phyloP scores from a whole-genome alignment of 1,140 invertebrate species.

The Diorhabda carinulata region DNA sequence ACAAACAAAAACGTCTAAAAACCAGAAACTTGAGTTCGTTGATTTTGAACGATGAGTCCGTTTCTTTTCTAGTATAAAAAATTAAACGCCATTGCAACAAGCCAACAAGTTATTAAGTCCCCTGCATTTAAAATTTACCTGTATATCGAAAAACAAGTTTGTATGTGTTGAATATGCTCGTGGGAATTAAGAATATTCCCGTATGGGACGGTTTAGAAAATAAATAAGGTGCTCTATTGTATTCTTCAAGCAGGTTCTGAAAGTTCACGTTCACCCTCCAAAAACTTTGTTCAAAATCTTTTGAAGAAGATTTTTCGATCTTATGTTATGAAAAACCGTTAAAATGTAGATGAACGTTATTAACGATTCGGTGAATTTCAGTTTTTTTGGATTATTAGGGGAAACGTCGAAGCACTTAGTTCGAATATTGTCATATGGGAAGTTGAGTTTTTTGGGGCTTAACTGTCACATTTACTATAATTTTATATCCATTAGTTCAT shows the following conservation, averaged over 20 bases:
- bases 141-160: constrained; percentile 29
- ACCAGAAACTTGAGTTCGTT: constrained; percentile 1
- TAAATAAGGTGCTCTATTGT: constrained; percentile 30
- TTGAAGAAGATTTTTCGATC: constrained; percentile 18
- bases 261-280: constrained; percentile 20
- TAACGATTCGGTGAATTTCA: constrained; percentile 17
- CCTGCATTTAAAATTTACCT: constrained; percentile 20
- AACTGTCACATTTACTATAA: background rate
- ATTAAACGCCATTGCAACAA: background rate
- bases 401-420: constrained; percentile 4
- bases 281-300: constrained; percentile 21
- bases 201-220: constrained; percentile 25
- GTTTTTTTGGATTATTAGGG: constrained; percentile 18
- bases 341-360: constrained; percentile 24
- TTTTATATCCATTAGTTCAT: background rate
- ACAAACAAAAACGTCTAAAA: background rate
- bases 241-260: constrained; percentile 20
- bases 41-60: background rate
- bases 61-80: constrained; percentile 5
- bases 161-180: constrained; percentile 17
- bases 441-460: background rate
- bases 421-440: background rate
- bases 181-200: constrained; percentile 24
- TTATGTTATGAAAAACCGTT: constrained; percentile 20
- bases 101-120: constrained; percentile 6